Evolutionary conservation across 2,888 invertebrate genomes (phyloP).

Genomic region (Trypoxylon attenuatum): DNA sequence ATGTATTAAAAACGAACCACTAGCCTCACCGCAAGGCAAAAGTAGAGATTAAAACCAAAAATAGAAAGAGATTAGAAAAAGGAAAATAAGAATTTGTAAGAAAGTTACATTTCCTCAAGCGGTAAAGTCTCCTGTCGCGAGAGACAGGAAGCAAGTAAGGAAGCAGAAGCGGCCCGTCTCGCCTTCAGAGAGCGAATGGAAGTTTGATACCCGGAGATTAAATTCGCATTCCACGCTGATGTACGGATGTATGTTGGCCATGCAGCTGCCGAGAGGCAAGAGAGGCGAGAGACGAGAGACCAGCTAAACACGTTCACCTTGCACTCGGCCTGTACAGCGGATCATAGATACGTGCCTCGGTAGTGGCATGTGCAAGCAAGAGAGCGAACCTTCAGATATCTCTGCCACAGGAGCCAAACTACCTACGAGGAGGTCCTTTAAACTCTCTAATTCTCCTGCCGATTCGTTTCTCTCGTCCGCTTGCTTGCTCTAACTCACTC

Average conservation of each 20-base stretch:
- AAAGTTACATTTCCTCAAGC: no score
- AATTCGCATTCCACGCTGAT: slow-evolving; percentile 33
- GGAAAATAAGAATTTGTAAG: no score
- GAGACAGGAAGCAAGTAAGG: no score
- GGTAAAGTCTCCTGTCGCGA: no score
- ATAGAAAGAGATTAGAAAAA: no score
- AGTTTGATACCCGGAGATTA: slow-evolving; percentile 40
- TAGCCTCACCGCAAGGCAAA: no score
- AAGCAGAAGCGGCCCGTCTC: no score
- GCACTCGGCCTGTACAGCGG: not conserved
- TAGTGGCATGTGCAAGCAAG: slow-evolving; percentile 29
- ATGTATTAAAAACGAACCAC: no score
- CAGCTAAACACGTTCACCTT: not conserved
- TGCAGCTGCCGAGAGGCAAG: not conserved
- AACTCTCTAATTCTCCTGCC: slow-evolving; percentile 25
- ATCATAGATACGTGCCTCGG: slow-evolving; percentile 26
- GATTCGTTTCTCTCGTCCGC: not conserved
- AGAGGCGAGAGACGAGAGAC: no score
- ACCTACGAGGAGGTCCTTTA: slow-evolving; percentile 25
- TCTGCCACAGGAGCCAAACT: slow-evolving; percentile 19
- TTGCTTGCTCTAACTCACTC: not conserved
- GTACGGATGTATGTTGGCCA: slow-evolving; percentile 19
- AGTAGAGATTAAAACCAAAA: no score
- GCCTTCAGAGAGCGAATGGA: slow-evolving; percentile 26
- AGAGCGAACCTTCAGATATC: slow-evolving; percentile 15